Evolutionary conservation across 1,140 invertebrate species (phyloP), one percentile per base, ranked within the genome.

Genomic region (Macrotrachela quadricornifera): DNA sequence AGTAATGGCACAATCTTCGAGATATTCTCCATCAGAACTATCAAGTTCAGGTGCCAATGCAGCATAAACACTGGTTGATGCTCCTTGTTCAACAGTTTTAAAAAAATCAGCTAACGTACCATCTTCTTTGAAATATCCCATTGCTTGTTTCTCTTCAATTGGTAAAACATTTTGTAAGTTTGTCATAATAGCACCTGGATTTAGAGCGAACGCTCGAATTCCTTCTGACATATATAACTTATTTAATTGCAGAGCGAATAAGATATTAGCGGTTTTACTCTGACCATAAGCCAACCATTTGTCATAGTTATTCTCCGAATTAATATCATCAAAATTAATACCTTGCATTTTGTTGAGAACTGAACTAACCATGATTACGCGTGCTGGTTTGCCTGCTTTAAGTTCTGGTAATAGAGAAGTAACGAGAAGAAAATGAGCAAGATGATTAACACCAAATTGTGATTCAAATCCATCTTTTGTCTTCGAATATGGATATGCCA

Each of bases 391-490:
- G 8, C 21, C 21, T 17, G 40, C 10, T 38, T 43, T 13, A 8
- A 50, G 36, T 11, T 38, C 42, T 30, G 37, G 40, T 17, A 59
- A 56, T 30, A 68, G 56, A 3, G 65, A 53, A 14, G 60, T 55
- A 0, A 63, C 64, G 41, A 68, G 57, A 38, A 62, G 63, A 58
- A 64, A 66, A 49, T 68, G 64, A 4, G 68, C 67, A 9, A 73
- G 58, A 57, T 71, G 66, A 55, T 73, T 73, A 9, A 70, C 65
- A 9, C 65, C 67, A 36, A 73, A 62, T 17, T 83, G 79, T 45
- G 79, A 77, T 69, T 90, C 85, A 69, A 82, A 82, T 0, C 81
- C 82, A 69, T 88, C 83, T 16, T 60, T 58, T 6, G 69, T 70
- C 39, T 53, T 38, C 13, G 36, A 16, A 9, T 38, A 49, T n/a